Evolutionary conservation across 1,140 invertebrate species (phyloP), one percentile per base, ranked within the genome.

Genomic region (Drosophila sucinea): DNA sequence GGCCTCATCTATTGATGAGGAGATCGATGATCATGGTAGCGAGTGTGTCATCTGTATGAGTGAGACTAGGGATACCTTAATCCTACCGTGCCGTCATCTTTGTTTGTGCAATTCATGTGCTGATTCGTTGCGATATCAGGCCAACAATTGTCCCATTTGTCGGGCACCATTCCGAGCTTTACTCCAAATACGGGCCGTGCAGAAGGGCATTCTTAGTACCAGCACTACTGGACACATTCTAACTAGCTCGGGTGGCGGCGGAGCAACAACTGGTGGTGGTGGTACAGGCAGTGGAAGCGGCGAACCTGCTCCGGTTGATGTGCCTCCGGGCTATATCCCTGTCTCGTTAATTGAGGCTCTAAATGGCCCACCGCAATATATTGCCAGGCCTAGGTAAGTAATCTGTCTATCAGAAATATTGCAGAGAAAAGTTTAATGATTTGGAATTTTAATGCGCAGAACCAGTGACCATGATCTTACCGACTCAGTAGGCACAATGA

Each of bases 41-140:
- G 99, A 99, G 93, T 99, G 99, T 93, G 98, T 99, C 8, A 99
- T 99, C 90, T 99, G 99, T 92, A 99, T 99, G 98, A 98, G 97
- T 90, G 98, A 99, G 91, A 96, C 98, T 10, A 93, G 99, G 0
- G 99, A 99, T 92, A 99, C 99, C 0, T 93, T 99, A 23, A 99
- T 99, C 79, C 93, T 99, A 73, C 99, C 99, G 0, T 99, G 99
- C 92, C 95, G 98, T 33, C 99, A 99, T 93, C 94, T 99, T 11
- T 99, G 99, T 91, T 93, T 99, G 62, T 99, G 99, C 92, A 98
- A 99, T 92, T 96, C 96, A 0, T 99, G 99, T 93, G 98, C 98
- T 0, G 98, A 99, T 92, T 99, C 98, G 0, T 93, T 99, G 57
- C 93, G 98, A 65, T 99, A 99, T 92, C 98, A 99, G 94, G 98